Percentiles rank a stretch among this genome's conserved stretches.
phyloP scores from a whole-genome alignment of 1,140 invertebrate species.

The Anastrepha obliqua region DNA sequence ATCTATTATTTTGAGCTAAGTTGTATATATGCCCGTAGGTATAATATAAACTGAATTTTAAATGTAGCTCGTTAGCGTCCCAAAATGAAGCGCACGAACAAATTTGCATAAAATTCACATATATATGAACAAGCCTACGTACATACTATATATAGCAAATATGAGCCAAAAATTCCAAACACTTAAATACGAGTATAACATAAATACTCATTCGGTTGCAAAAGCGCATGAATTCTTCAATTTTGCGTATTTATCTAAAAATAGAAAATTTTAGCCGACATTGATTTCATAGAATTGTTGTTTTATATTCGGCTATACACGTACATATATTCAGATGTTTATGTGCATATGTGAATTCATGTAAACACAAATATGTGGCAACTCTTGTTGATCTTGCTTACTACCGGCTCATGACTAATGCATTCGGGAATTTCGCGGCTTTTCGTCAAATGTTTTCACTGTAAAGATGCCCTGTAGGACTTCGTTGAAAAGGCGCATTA shows the following conservation, averaged over 20 bases:
- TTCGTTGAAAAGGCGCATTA: no score
- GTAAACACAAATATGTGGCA: background rate
- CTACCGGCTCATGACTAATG: constrained; percentile 28
- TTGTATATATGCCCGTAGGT: no score
- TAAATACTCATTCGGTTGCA: background rate
- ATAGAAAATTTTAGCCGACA: constrained; percentile 8
- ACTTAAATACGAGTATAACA: constrained; percentile 1
- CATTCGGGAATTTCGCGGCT: constrained; percentile 9
- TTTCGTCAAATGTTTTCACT: background rate
- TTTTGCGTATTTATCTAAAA: constrained; percentile 46
- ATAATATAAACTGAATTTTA: no score
- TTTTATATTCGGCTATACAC: background rate
- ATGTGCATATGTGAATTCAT: background rate
- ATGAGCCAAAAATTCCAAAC: constrained; percentile 6
- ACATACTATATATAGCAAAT: background rate
- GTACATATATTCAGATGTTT: background rate
- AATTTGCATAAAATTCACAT: background rate
- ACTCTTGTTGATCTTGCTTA: background rate
- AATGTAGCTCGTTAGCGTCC: no score
- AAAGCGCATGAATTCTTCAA: background rate
- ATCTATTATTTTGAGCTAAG: no score
- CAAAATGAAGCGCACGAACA: background rate
- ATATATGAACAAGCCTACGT: background rate
- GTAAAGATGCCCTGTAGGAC: no score
- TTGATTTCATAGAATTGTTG: background rate